These are phyloP conservation scores for Drosophila histrio DNA, from an alignment of 2,888 invertebrate genomes.

Conservation along the genomic window DNA sequence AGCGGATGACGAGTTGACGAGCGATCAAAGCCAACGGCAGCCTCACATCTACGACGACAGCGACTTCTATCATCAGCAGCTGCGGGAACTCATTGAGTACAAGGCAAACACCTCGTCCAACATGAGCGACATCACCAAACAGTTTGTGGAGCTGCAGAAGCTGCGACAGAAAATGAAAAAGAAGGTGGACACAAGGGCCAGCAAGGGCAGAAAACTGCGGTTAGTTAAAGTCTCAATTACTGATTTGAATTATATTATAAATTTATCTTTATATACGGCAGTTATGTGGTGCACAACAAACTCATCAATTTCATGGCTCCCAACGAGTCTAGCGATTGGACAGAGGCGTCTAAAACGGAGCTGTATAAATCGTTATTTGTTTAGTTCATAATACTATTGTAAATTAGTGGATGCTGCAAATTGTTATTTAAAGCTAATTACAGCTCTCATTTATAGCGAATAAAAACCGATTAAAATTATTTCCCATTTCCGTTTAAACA, in stretches of 20 bases:
- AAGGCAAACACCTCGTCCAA: constrained; percentile 93
- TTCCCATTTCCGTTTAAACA: background rate
- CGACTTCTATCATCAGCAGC: constrained; percentile 97
- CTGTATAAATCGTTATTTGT: constrained; percentile 92
- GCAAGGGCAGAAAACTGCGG: constrained; percentile 96
- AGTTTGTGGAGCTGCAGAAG: constrained; percentile 96
- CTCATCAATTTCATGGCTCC: constrained; percentile 96
- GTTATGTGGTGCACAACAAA: constrained; percentile 92
- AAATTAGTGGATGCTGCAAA: constrained; percentile 1
- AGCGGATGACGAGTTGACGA: background rate
- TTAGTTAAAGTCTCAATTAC: constrained; percentile 39
- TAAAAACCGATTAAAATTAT: constrained; percentile 11
- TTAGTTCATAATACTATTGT: constrained; percentile 26
- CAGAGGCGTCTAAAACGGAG: constrained; percentile 91
- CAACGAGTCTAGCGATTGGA: constrained; percentile 87
- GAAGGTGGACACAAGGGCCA: constrained; percentile 96
- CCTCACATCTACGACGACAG: constrained; percentile 97
- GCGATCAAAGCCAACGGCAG: constrained; percentile 21
- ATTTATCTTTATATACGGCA: constrained; percentile 36
- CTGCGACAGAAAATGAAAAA: constrained; percentile 95
- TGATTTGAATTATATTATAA: background rate
- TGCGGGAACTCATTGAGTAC: constrained; percentile 95
- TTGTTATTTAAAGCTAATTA: background rate
- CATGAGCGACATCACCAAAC: constrained; percentile 93
- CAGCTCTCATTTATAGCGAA: constrained; percentile 4